Evolutionary conservation across 2,888 invertebrate genomes (phyloP).

Genomic region (Drosophila pseudotalamancana): DNA sequence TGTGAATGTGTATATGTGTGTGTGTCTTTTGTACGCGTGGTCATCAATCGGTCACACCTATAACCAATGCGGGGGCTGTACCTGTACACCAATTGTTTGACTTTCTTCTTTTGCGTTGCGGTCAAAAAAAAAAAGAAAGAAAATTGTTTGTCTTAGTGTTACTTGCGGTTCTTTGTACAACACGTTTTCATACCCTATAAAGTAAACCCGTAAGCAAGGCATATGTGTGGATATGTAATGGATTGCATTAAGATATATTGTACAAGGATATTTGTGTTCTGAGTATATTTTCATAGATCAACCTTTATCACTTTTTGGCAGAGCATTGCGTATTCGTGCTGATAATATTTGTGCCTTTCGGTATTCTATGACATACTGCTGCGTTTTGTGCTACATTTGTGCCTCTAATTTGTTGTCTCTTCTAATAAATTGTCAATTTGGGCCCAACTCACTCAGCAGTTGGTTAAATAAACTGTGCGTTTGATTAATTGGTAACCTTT

Average conservation of each 20-base stretch:
- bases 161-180: constrained; percentile 11
- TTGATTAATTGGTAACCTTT: constrained; percentile 58
- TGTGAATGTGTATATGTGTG: not conserved
- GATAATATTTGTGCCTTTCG: not conserved
- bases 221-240: not conserved
- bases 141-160: constrained; percentile 39
- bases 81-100: constrained; percentile 20
- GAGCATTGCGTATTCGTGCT: constrained; percentile 8
- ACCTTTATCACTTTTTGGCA: not conserved
- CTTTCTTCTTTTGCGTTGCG: constrained; percentile 22
- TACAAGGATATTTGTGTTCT: no score
- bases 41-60: constrained; percentile 48
- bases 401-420: constrained; percentile 35
- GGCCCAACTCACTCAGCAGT: constrained; percentile 51
- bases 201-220: not conserved
- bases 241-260: no score
- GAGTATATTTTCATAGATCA: no score
- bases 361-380: constrained; percentile 31
- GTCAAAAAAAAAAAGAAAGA: constrained; percentile 34
- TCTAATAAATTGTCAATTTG: constrained; percentile 63
- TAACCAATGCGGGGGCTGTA: not conserved
- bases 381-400: constrained; percentile 32
- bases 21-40: not conserved
- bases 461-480: constrained; percentile 29
- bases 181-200: constrained; percentile 29